These are phyloP conservation scores for Cynopterus sphinx DNA, from an alignment of 2,797 vertebrate genomes.

Conservation along the genomic window DNA sequence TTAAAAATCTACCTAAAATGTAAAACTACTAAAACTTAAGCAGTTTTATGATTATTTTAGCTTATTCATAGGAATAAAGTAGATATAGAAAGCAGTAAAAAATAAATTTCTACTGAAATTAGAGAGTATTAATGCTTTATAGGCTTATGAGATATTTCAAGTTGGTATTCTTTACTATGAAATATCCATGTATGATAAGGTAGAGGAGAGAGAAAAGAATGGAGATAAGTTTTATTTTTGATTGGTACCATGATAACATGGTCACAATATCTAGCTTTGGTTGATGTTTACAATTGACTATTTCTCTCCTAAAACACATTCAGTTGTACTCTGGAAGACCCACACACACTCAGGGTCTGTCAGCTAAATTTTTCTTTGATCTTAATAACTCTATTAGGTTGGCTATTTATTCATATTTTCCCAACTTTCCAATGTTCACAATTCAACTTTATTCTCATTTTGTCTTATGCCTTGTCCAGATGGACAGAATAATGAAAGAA, in stretches of 20 bases:
- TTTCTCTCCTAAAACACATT: neutral
- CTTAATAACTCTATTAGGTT: neutral
- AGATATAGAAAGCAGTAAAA: neutral
- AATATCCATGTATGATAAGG: accelerated
- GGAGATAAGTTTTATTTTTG: neutral
- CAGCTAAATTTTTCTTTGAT: neutral
- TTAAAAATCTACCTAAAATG: neutral
- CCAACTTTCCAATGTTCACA: neutral
- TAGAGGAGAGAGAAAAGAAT: neutral
- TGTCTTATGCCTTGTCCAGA: neutral
- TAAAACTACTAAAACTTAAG: neutral
- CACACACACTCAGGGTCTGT: neutral
- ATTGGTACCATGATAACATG: neutral
- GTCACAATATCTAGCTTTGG: neutral
- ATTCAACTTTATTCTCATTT: neutral
- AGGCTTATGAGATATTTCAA: neutral
- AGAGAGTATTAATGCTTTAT: neutral
- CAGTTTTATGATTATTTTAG: neutral
- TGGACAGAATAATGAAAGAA: neutral
- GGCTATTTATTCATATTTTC: neutral
- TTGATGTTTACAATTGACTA: neutral
- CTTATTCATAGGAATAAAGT: neutral
- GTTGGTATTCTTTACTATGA: neutral
- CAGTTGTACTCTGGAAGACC: neutral
- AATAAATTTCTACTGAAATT: neutral